Percentiles rank a stretch among this genome's conserved stretches.
Evolutionary conservation across 2,113 vertebrate species (phyloP).

Genomic region (Lepus europaeus): DNA sequence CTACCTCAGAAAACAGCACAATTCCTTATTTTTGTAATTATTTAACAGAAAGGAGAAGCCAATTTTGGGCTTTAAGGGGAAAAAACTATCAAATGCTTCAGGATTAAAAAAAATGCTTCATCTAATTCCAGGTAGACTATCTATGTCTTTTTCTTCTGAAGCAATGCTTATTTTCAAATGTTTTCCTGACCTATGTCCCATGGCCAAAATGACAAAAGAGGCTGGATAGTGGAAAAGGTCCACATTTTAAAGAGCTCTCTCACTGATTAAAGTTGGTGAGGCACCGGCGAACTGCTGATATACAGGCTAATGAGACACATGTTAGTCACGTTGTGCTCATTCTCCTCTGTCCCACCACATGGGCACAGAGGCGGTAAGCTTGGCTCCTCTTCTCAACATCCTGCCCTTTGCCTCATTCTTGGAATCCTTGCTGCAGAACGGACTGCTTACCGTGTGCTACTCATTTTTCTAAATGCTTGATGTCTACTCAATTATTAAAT

Average conservation of each 20-base stretch:
- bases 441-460: not conserved
- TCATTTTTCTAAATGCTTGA: conserved; percentile 33
- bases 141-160: not conserved
- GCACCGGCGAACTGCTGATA: not conserved
- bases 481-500: not conserved
- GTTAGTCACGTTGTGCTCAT: not conserved
- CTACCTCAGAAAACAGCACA: conserved; percentile 10
- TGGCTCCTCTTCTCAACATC: not conserved
- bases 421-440: not conserved
- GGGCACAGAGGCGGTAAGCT: not conserved
- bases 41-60: conserved; percentile 8
- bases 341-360: not conserved
- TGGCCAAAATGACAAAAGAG: conserved; percentile 48
- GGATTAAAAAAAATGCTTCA: conserved; percentile 49
- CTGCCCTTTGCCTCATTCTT: not conserved
- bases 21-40: conserved; percentile 49
- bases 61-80: not conserved
- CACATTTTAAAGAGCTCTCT: not conserved
- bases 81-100: conserved; percentile 19
- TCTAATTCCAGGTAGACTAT: not conserved
- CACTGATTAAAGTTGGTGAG: not conserved
- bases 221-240: not conserved
- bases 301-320: not conserved
- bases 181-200: not conserved
- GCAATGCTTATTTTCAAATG: conserved; percentile 36